Conservation (phyloP, 2,888 invertebrate genomes). For the Agonopterix arenella region DNA sequence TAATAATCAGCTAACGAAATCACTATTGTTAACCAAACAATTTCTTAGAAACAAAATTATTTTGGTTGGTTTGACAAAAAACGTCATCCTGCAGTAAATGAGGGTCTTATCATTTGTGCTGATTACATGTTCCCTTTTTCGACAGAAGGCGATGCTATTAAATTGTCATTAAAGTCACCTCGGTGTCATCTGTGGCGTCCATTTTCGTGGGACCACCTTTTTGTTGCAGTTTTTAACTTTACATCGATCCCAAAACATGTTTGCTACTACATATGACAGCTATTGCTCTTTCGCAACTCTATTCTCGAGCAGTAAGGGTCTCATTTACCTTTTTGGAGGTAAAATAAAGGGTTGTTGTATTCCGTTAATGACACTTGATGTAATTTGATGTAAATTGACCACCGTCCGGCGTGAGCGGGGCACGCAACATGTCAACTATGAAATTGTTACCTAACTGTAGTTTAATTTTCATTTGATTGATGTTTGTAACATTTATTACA, state of each 20-base stretch:
- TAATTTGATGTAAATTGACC: slow-evolving; percentile 73
- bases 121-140: slow-evolving; percentile 61
- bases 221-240: slow-evolving; percentile 69
- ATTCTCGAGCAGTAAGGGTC: slow-evolving; percentile 25
- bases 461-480: slow-evolving; percentile 56
- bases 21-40: slow-evolving; percentile 6
- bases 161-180: slow-evolving; percentile 73
- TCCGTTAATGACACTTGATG: slow-evolving; percentile 66
- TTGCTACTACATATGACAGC: slow-evolving; percentile 8
- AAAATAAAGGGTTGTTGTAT: slow-evolving; percentile 35
- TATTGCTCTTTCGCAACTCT: slow-evolving; percentile 33
- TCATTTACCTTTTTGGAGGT: slow-evolving; percentile 17
- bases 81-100: slow-evolving; percentile 41
- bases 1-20: too few species aligned
- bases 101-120: slow-evolving; percentile 60
- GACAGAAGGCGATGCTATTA: slow-evolving; percentile 71
- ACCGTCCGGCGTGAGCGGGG: slow-evolving; percentile 40
- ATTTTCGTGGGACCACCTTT: slow-evolving; percentile 64
- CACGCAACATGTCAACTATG: slow-evolving; percentile 74
- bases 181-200: slow-evolving; percentile 67
- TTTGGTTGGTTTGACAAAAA: slow-evolving; percentile 43
- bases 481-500: slow-evolving; percentile 30
- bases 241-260: slow-evolving; percentile 30
- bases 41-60: slow-evolving; percentile 49
- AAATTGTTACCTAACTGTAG: slow-evolving; percentile 65